These are phyloP conservation scores for Pedicia rivosa DNA, from an alignment of 2,888 invertebrate species.

Conservation along the genomic window DNA sequence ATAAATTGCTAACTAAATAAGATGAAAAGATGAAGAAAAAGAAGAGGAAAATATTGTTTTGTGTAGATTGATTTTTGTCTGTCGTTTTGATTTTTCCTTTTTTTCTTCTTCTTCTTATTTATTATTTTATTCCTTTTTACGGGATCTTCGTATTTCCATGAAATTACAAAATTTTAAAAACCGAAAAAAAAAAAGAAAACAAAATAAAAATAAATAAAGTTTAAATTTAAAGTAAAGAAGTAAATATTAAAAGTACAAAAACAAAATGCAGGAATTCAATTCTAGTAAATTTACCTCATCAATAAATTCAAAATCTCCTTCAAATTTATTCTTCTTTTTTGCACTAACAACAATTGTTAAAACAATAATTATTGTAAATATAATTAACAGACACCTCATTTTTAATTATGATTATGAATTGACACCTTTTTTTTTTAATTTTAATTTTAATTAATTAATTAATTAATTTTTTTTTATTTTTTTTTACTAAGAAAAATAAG, in stretches of 20 bases:
- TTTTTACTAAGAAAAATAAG: neutral
- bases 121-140: too few species aligned
- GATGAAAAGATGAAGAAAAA: too few species aligned
- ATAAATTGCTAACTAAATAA: too few species aligned
- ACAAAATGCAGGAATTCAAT: too few species aligned
- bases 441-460: too few species aligned
- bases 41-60: too few species aligned
- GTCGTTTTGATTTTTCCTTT: too few species aligned
- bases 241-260: too few species aligned
- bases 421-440: neutral
- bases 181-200: neutral
- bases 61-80: too few species aligned
- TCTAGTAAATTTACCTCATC: conserved; percentile 55
- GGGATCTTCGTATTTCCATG: too few species aligned
- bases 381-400: conserved; percentile 6
- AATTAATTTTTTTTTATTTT: neutral
- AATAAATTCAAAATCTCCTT: conserved; percentile 63
- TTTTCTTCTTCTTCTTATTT: too few species aligned
- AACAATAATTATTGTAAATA: conserved; percentile 2
- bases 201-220: neutral
- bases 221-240: too few species aligned
- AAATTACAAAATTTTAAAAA: neutral
- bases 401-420: neutral
- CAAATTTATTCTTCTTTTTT: conserved; percentile 50
- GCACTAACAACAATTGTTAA: conserved; percentile 17